Evolutionary conservation across 2,888 invertebrate genomes (phyloP).

Genomic region (Tridacna crocea): DNA sequence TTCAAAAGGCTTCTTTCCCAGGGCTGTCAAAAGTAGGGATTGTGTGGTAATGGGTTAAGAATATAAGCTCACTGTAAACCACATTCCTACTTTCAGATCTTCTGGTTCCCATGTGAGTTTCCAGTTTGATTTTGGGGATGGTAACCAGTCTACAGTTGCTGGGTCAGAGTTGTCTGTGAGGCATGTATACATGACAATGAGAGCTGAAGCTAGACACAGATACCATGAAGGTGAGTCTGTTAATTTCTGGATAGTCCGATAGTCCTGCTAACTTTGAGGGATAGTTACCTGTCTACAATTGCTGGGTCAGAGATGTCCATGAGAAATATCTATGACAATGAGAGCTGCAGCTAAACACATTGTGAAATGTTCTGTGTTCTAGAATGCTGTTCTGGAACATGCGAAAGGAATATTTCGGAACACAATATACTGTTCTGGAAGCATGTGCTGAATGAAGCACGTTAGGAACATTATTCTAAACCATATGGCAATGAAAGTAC

Average conservation of each 20-base stretch:
- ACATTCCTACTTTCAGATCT: slow-evolving; percentile 52
- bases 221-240: slow-evolving; percentile 66
- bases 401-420: too few species aligned
- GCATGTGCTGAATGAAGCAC: too few species aligned
- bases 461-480: too few species aligned
- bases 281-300: slow-evolving; percentile 67
- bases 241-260: slow-evolving; percentile 66
- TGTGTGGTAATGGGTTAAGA: too few species aligned
- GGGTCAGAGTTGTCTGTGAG: slow-evolving; percentile 54
- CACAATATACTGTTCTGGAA: too few species aligned
- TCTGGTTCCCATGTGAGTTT: slow-evolving; percentile 79
- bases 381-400: too few species aligned
- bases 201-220: slow-evolving; percentile 59
- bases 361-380: too few species aligned
- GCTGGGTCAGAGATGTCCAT: slow-evolving; percentile 52
- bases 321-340: slow-evolving; percentile 55
- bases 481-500: too few species aligned
- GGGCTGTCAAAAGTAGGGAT: too few species aligned
- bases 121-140: slow-evolving; percentile 82
- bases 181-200: slow-evolving; percentile 54
- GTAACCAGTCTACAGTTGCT: slow-evolving; percentile 53
- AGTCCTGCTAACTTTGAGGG: slow-evolving; percentile 82
- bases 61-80: too few species aligned
- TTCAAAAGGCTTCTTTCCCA: not conserved
- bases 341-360: slow-evolving; percentile 59